Evolutionary conservation across 2,113 vertebrate species (phyloP), one percentile per base, ranked within the genome.

Genomic region (Apodemus speciosus): DNA sequence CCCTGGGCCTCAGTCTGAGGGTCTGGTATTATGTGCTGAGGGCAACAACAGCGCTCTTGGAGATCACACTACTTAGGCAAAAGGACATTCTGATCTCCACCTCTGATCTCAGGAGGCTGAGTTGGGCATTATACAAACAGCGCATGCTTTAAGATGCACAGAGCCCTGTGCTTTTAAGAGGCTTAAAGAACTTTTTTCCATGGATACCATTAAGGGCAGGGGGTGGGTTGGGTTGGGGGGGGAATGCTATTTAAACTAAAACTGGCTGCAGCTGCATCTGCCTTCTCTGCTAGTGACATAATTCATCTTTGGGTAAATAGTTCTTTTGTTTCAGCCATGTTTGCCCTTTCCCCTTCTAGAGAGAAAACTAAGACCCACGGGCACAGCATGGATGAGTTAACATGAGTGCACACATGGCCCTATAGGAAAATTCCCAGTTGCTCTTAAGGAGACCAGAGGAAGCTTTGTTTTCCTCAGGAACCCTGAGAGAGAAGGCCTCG

Each of bases 231-330:
- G 43, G 43, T 46, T 46, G 27, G 6, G 3, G 11, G 7, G 58
- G 43, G 23, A 60, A 56, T 21, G 20, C 25, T 66, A 46, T 89
- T 96, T 92, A 94, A 91, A 94, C 95, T 89, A 95, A 95, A 96
- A 56, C 91, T 81, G 89, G 84, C 64, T 87, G 77, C 95, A 94
- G 79, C 92, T 92, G 84, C 64, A 89, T 94, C 77, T 83, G 81
- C 85, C 90, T 94, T 93, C 53, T 87, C 8, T 0, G 27, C 35
- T 11, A 0, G 20, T 89, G 92, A 96, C 23, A 49, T 94, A 86
- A 95, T 94, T 85, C 86, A 81, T 95, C 88, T 76, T 80, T 53
- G 79, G 43, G 87, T 89, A 94, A 97, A 95, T 43, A 81, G 91
- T 69, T 92, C 68, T 79, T 95, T 96, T 89, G 87, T 93, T 93